Evolutionary conservation across 1,140 invertebrate species (phyloP), one percentile per base, ranked within the genome.

Genomic region (Diorhabda sublineata): DNA sequence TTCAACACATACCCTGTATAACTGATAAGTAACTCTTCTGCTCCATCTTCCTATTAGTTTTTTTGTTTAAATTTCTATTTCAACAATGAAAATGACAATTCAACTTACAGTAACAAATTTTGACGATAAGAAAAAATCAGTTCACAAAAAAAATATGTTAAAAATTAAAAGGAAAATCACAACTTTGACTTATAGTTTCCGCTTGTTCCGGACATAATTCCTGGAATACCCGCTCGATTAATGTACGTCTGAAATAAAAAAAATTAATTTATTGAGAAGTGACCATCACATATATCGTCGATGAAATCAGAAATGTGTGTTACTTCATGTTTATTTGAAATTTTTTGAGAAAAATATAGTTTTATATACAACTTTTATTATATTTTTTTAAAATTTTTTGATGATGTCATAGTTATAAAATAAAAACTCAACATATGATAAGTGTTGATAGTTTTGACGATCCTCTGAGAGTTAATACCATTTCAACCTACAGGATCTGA

Each of bases 201-300:
- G 83, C 85, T 83, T 81, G 81, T 75, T 84, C 83, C 70, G 87
- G 88, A 83, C 87, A 87, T 73, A 87, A 77, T 82, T 86, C 82
- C 80, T 83, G 85, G 83, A 85, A 89, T 76, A 88, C 83, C 79
- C 83, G 80, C 81, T 87, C 84, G 70, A 90, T 88, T 71, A 88
- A 84, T 74, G 83, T 79, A 81, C 87, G 83, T 78, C 88, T 89
- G 81, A 58, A 83, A 80, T 82, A 72, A 75, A 70, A 61, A 64
- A 70, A 63, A 69, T 67, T 68, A 52, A 26, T 26, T 26, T 26
- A 26, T 26, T 26, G 26, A 26, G 26, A 26, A 26, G 1, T 26
- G 26, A 26, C 26, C 26, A 26, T 26, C 26, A 26, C 26, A 26
- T 26, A 26, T 26, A 26, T 26, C 26, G 1, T 26, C 26, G 26